Evolutionary conservation across 2,113 vertebrate species (phyloP).

Genomic region (Cyanocitta stelleri): DNA sequence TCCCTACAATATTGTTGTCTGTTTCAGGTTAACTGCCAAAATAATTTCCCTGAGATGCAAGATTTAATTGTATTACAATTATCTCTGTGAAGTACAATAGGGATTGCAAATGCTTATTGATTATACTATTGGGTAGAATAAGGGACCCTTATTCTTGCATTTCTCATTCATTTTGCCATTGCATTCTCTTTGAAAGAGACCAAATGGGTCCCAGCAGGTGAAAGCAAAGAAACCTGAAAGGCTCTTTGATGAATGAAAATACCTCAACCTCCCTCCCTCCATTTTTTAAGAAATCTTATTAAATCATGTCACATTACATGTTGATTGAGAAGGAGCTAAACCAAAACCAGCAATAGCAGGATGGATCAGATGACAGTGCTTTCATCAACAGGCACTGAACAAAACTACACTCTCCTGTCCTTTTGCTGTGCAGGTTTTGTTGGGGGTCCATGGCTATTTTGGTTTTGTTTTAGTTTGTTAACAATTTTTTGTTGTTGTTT

Average conservation of each 20-base stretch:
- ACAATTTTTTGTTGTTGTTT: not conserved
- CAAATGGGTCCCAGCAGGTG: slow-evolving; percentile 97
- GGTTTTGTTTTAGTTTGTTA: not conserved
- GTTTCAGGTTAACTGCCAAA: slow-evolving; percentile 80
- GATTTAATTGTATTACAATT: slow-evolving; percentile 84
- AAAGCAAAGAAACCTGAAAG: slow-evolving; percentile 96
- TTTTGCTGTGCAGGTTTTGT: not conserved
- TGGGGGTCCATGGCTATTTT: not conserved
- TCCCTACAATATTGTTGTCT: slow-evolving; percentile 72
- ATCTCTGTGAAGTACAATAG: slow-evolving; percentile 83
- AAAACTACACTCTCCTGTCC: slow-evolving; percentile 51
- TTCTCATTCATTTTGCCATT: slow-evolving; percentile 87
- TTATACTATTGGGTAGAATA: slow-evolving; percentile 83
- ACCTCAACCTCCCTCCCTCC: slow-evolving; percentile 68
- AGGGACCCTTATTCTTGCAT: slow-evolving; percentile 81
- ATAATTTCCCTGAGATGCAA: slow-evolving; percentile 79
- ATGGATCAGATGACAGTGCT: slow-evolving; percentile 68
- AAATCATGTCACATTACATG: slow-evolving; percentile 88
- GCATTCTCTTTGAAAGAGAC: slow-evolving; percentile 90
- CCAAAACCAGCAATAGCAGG: slow-evolving; percentile 88
- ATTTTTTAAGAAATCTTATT: slow-evolving; percentile 90
- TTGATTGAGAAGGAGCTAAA: slow-evolving; percentile 88
- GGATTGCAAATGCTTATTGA: slow-evolving; percentile 90
- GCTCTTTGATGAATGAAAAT: slow-evolving; percentile 89
- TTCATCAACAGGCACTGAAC: slow-evolving; percentile 63